Base-by-base conservation (phyloP, 2,797 vertebrate species). In the Anolis apletophallus region DNA sequence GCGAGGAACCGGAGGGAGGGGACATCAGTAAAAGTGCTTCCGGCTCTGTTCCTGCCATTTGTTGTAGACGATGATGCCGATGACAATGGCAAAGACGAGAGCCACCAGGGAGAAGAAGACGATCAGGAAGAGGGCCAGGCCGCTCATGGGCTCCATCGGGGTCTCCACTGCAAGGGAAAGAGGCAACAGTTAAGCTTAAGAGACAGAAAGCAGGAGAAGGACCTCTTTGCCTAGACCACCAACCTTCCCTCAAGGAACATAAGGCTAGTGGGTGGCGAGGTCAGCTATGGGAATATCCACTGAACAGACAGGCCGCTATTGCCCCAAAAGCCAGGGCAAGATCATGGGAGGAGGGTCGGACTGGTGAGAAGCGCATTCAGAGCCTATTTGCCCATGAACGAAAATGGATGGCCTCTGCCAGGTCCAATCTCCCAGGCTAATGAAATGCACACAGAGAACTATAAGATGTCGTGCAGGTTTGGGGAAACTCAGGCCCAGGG, bases 21-120 rank as follows among this genome's bases (percentile, higher is more conserved):
- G 0, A 1, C 54, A 16, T 99, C 97, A 99, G 93, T 99, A 99
- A 96, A 99, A 99, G 64, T 98, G 98, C 61, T 99, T 99, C 83
- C 98, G 96, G 55, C 97, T 97, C 94, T 96, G 98, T 87, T 99
- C 98, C 76, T 96, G 98, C 98, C 98, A 99, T 92, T 99, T 98
- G 94, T 97, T 97, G 96, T 99, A 99, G 73, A 98, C 85, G 5
- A 99, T 97, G 88, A 99, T 93, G 12, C 97, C 96, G 0, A 99
- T 97, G 87, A 98, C 97, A 0, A 97, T 92, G 87, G 98, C 97
- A 64, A 99, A 98, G 84, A 99, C 96, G 0, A 97, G 88, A n/a
- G 98, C 98, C 46, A 99, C 96, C 84, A 99, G 95, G 4, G 98
- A 98, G 95, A 99, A 98, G 91, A 99, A 98, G 69, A 98, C 97